Evolutionary conservation across 2,888 invertebrate genomes (phyloP).

Genomic region (Drosophila mettleri): DNA sequence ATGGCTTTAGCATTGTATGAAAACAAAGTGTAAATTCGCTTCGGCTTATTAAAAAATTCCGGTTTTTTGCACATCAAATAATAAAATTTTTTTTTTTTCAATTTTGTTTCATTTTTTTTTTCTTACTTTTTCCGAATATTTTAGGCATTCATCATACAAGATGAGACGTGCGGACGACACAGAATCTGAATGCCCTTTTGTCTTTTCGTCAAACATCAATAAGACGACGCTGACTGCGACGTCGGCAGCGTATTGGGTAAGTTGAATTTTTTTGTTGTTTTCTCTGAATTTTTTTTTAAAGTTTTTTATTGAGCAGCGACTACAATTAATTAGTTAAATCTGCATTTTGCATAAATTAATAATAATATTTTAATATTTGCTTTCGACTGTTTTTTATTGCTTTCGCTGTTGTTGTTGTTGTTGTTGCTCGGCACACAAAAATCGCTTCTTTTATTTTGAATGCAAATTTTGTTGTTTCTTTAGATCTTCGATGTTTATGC

Average conservation of each 20-base stretch:
- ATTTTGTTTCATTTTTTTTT: conserved; percentile 23
- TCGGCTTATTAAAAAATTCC: conserved; percentile 28
- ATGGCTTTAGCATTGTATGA: background rate
- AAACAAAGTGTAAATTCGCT: conserved; percentile 26
- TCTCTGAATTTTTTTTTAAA: background rate
- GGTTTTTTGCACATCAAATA: conserved; percentile 28
- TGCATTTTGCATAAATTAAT: conserved; percentile 79
- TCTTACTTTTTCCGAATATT: conserved; percentile 50
- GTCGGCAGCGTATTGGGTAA: conserved; percentile 60
- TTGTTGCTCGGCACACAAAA: conserved; percentile 46
- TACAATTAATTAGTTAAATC: conserved; percentile 77
- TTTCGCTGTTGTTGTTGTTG: conserved; percentile 6
- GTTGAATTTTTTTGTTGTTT: conserved; percentile 24
- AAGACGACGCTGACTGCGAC: conserved; percentile 37
- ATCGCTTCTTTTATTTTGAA: conserved; percentile 49
- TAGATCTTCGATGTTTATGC: conserved; percentile 37
- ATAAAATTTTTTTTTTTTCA: conserved; percentile 10
- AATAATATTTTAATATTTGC: conserved; percentile 64
- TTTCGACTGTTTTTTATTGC: conserved; percentile 20
- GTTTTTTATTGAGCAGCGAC: conserved; percentile 73
- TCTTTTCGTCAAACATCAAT: conserved; percentile 71
- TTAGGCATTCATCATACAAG: conserved; percentile 67
- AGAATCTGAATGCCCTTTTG: conserved; percentile 58
- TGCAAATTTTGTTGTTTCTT: conserved; percentile 45
- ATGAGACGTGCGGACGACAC: conserved; percentile 15